phyloP scores from a whole-genome alignment of 2,888 invertebrate species.

The Leptothorax acervorum region DNA sequence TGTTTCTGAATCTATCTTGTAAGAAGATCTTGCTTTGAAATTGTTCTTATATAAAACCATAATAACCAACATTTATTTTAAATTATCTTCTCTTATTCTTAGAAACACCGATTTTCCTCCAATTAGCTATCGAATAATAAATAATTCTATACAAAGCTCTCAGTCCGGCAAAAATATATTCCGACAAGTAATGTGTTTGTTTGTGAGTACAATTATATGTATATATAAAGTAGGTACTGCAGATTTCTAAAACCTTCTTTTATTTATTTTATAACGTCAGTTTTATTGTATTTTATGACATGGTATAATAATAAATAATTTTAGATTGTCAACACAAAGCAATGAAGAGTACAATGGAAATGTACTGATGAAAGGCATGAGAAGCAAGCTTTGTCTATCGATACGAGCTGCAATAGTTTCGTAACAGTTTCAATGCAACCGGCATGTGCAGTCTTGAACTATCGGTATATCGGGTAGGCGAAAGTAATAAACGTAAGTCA shows the following conservation, averaged over 20 bases:
- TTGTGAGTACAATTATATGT: not conserved
- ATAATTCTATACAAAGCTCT: not conserved
- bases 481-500: constrained; percentile 85
- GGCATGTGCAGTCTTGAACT: constrained; percentile 72
- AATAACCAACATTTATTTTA: not conserved
- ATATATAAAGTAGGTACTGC: not conserved
- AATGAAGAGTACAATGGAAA: not conserved
- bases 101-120: not conserved
- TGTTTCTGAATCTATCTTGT: not conserved
- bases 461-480: constrained; percentile 81
- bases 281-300: not conserved
- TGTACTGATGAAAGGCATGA: constrained; percentile 31
- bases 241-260: not conserved
- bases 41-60: not conserved
- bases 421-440: constrained; percentile 45
- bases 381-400: constrained; percentile 50
- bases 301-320: not conserved
- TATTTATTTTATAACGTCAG: not conserved
- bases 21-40: not conserved
- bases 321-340: not conserved
- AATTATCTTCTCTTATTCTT: not conserved
- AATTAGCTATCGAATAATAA: constrained; percentile 20
- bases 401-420: constrained; percentile 60
- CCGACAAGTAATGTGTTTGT: not conserved
- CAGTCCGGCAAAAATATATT: not conserved